Evolutionary conservation across 2,797 vertebrate genomes (phyloP).

Genomic region (Scleropages formosus): DNA sequence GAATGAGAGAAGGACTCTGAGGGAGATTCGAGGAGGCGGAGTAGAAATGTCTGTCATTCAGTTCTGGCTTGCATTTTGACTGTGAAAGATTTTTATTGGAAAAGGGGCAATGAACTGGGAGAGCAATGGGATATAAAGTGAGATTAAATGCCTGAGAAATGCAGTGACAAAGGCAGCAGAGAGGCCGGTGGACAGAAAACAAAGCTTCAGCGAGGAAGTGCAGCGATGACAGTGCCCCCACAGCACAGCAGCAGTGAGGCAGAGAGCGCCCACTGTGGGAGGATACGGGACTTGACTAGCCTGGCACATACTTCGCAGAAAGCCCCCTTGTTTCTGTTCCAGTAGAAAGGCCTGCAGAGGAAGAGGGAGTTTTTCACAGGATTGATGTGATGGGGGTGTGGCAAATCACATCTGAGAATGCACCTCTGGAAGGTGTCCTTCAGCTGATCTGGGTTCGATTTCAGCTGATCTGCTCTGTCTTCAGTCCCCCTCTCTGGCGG

Average conservation of each 20-base stretch:
- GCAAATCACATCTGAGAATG: conserved; percentile 35
- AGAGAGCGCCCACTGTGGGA: not conserved
- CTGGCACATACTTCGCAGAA: conserved; percentile 40
- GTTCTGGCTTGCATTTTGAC: conserved; percentile 32
- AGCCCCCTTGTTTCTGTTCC: conserved; percentile 31
- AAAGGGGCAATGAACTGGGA: not conserved
- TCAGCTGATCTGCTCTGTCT: conserved; percentile 1
- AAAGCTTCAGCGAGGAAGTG: not conserved
- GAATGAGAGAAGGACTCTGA: conserved; percentile 4
- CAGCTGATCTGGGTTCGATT: conserved; percentile 71
- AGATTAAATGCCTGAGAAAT: not conserved
- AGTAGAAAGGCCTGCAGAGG: conserved; percentile 53
- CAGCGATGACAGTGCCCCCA: conserved; percentile 17
- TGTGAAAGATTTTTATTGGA: conserved; percentile 28
- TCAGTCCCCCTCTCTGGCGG: not conserved
- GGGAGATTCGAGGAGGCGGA: conserved; percentile 25
- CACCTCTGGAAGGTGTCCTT: conserved; percentile 62
- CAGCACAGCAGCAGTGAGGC: conserved; percentile 34
- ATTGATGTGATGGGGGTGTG: conserved; percentile 32
- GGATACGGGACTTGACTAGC: conserved; percentile 43
- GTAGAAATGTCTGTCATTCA: conserved; percentile 20
- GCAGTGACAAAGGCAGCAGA: not conserved
- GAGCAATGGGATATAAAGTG: not conserved
- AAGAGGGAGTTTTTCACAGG: conserved; percentile 43
- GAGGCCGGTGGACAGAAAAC: not conserved